Conservation (phyloP, 2,888 invertebrate genomes). For the Stomorhina lunata region DNA sequence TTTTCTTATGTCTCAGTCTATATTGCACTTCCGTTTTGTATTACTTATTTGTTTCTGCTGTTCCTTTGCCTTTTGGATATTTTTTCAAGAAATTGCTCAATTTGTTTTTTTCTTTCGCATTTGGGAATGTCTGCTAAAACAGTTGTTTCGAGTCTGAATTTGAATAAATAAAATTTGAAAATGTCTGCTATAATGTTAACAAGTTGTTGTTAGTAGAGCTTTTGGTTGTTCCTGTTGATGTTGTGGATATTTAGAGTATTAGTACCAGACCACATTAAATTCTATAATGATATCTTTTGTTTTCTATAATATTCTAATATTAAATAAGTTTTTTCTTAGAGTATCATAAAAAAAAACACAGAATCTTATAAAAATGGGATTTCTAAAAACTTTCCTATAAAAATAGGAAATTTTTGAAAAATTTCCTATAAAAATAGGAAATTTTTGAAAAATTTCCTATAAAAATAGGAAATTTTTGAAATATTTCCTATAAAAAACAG, state of each 20-base stretch:
- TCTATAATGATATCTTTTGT: conserved; percentile 3
- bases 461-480: no score
- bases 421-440: no score
- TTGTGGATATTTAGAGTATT: background rate
- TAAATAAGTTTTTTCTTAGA: no score
- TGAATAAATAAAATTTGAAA: conserved; percentile 39
- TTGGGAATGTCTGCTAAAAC: background rate
- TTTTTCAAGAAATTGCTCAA: conserved; percentile 20
- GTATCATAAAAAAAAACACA: no score
- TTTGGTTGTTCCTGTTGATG: conserved; percentile 9
- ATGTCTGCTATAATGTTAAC: conserved; percentile 52
- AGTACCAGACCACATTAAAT: conserved; percentile 25
- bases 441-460: no score
- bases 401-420: no score
- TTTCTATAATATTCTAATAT: background rate
- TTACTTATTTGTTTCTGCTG: background rate
- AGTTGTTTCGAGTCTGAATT: background rate
- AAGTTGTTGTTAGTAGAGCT: background rate
- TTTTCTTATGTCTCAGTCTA: conserved; percentile 27
- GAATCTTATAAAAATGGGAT: no score
- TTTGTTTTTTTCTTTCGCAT: conserved; percentile 4
- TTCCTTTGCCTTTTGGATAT: background rate
- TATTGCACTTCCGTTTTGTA: conserved; percentile 51
- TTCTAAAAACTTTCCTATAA: no score
- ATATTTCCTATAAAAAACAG: no score